A percentile compares a stretch with the other conserved stretches of the same genome.
These are phyloP conservation scores for Byasa hedistus DNA, from an alignment of 2,888 invertebrate species.

Conservation along the genomic window DNA sequence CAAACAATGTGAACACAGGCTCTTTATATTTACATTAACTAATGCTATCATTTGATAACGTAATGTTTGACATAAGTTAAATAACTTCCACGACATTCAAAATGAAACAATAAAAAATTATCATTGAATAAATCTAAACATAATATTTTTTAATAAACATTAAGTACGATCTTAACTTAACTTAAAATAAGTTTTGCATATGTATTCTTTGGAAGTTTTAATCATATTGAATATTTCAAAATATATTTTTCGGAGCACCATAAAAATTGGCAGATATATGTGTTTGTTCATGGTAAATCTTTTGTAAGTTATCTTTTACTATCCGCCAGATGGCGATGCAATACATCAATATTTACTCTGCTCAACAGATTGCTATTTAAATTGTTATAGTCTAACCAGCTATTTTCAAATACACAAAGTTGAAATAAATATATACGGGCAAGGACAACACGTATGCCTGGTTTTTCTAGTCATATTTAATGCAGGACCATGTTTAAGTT, in stretches of 20 bases:
- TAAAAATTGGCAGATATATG: too few relatives aligned
- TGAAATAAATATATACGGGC: neutral
- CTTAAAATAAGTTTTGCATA: too few relatives aligned
- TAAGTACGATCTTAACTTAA: too few relatives aligned
- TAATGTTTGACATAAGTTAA: constrained; percentile 4
- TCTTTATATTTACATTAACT: constrained; percentile 21
- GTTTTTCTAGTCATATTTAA: neutral
- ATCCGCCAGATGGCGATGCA: neutral
- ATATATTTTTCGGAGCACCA: too few relatives aligned
- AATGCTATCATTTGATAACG: constrained; percentile 14
- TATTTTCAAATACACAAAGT: neutral
- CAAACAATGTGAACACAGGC: constrained; percentile 17
- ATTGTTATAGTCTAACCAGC: neutral
- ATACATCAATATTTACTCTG: neutral
- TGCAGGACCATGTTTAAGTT: too few relatives aligned
- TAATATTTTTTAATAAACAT: too few relatives aligned
- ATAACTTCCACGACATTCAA: neutral
- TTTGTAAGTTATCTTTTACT: neutral
- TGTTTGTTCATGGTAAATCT: neutral
- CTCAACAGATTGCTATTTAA: neutral
- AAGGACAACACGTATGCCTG: neutral
- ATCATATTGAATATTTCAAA: too few relatives aligned
- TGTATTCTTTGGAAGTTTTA: too few relatives aligned
- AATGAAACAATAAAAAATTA: neutral
- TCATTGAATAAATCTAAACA: neutral